A percentile compares a stretch with the other conserved stretches of the same genome.
These are phyloP conservation scores for Amblyteles armatorius DNA, from an alignment of 2,888 invertebrate species.

Conservation along the genomic window DNA sequence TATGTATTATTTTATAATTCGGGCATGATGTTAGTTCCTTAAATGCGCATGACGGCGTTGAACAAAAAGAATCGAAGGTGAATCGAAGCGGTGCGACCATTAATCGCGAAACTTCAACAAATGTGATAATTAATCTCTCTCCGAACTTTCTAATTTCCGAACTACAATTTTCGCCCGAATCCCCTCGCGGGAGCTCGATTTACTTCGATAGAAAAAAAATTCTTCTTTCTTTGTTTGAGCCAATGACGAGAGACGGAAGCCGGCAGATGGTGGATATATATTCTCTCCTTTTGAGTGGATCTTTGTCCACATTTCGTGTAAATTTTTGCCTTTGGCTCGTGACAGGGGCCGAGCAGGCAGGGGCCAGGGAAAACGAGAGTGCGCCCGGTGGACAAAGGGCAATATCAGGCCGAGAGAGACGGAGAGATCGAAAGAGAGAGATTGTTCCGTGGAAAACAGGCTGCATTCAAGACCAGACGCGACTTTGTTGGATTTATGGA, in stretches of 20 bases:
- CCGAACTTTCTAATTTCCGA: neutral
- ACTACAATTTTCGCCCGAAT: neutral
- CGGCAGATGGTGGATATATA: conserved; percentile 44
- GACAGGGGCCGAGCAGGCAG: conserved; percentile 38
- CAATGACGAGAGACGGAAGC: conserved; percentile 29
- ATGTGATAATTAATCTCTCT: conserved; percentile 35
- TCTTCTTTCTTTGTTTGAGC: conserved; percentile 30
- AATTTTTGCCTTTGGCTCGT: conserved; percentile 50
- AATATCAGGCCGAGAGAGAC: conserved; percentile 77
- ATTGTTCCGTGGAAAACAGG: conserved; percentile 38
- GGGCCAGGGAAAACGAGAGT: conserved; percentile 8
- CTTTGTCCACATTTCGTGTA: conserved; percentile 42
- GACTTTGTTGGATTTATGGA: conserved; percentile 83
- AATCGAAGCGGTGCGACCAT: neutral
- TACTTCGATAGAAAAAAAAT: conserved; percentile 19
- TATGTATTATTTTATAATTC: too few relatives aligned
- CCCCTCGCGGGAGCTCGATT: neutral
- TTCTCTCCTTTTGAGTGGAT: conserved; percentile 43
- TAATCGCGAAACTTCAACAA: neutral
- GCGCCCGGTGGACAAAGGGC: conserved; percentile 74
- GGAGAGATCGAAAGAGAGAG: conserved; percentile 64
- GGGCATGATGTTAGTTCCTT: neutral
- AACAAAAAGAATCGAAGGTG: neutral
- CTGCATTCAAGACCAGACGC: conserved; percentile 73
- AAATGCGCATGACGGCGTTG: neutral